Evolutionary conservation across 2,797 vertebrate genomes (phyloP), one percentile per base, ranked within the genome.

Genomic region (Rhinophrynus dorsalis): DNA sequence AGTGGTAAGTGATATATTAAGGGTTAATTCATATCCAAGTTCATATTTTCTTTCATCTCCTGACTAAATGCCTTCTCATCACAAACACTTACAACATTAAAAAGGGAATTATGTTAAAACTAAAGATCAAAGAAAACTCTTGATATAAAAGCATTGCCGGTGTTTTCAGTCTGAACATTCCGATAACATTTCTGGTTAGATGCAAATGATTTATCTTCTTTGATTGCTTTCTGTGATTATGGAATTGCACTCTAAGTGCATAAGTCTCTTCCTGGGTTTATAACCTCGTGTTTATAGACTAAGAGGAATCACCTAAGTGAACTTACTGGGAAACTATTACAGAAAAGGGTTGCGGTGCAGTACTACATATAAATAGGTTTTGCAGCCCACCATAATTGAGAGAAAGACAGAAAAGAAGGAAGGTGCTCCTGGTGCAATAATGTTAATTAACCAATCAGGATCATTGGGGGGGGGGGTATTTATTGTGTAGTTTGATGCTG

Each of bases 131-230:
- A 73, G 54, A 35, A 40, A 59, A 29, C 60, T 50, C 17, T 55
- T 56, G 37, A 50, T 65, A 51, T 24, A 21, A 59, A 63, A 59
- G 44, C 44, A 23, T 56, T 59, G 40, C 56, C 23, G 8, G 33
- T 65, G 24, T 42, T 73, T 66, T 40, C 42, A 58, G 38, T 54
- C 56, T 47, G 50, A 71, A 48, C 32, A 57, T 64, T 70, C 59
- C 48, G 38, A 47, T 47, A 48, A 63, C 63, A 51, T 56, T 71
- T 44, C 13, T 37, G 40, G 52, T 51, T 50, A 50, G 21, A 72
- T 65, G 84, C 90, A 91, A 92, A 92, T 90, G 90, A 86, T 86
- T 88, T 84, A n/a, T n/a, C 83, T 85, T 83, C 85, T 82, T 59
- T 69, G 77, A 79, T 72, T 66, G 61, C 50, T 33, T 35, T 23